Evolutionary conservation across 2,888 invertebrate genomes (phyloP).

Genomic region (Pachydiplax longipennis): DNA sequence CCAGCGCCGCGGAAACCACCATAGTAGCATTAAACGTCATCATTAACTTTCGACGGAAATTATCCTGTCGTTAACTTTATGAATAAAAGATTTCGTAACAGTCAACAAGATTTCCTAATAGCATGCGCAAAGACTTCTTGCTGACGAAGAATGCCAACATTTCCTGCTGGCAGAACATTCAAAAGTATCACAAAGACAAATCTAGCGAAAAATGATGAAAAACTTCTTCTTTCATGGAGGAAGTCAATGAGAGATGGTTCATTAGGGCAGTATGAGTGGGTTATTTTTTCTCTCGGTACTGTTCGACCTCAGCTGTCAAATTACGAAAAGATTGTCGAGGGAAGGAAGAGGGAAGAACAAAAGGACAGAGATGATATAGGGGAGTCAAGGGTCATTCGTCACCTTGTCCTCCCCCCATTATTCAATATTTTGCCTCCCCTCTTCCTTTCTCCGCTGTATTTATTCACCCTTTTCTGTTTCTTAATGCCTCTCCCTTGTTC

Average conservation of each 20-base stretch:
- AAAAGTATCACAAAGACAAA: no score
- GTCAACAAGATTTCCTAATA: no score
- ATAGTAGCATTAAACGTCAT: no score
- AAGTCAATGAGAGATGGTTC: not conserved
- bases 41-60: no score
- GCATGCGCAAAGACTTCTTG: no score
- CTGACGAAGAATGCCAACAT: no score
- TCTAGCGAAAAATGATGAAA: no score
- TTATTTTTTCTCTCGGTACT: not conserved
- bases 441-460: not conserved
- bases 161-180: no score
- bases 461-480: not conserved
- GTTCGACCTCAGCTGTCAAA: not conserved
- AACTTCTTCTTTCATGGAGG: no score
- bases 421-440: not conserved
- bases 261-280: not conserved
- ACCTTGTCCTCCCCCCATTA: constrained; percentile 11
- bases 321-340: not conserved
- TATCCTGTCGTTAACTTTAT: no score
- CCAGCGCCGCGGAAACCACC: no score
- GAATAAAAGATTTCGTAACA: no score
- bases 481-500: not conserved
- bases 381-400: constrained; percentile 28
- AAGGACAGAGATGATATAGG: not conserved
- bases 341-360: not conserved